Evolutionary conservation across 2,797 vertebrate genomes (phyloP), one percentile per base, ranked within the genome.

Genomic region (Gadopsis marmoratus): DNA sequence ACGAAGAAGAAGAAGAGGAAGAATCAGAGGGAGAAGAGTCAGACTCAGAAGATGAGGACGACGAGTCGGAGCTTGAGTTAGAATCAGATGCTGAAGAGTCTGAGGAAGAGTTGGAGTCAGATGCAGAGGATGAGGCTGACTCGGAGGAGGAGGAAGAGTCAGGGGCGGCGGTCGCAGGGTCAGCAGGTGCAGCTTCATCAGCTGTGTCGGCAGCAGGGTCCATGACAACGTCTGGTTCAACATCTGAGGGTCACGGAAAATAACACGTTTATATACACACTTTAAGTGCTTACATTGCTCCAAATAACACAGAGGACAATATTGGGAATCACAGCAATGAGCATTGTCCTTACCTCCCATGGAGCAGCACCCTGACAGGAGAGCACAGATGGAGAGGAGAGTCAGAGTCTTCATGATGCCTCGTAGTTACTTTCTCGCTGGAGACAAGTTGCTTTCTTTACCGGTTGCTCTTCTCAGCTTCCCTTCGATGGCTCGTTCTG

Each of bases 391-490:
- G 0, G 41, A 68, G 66, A 97, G 90, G 35, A 97, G 64, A 29
- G 93, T 71, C 71, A 98, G 91, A 63, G 94, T 91, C 94, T 96
- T 97, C 98, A 99, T 99, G 86, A 78, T 96, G 88, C 55, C 65
- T 87, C 55, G 72, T 43, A 69, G 58, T 79, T 79, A 48, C 72
- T 66, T 66, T 81, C 77, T 86, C 26, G 11, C 62, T 74, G 71
- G 8, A 35, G 73, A 89, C 43, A 61, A 82, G 79, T 61, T 45
- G 23, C 14, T 84, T 66, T 47, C 67, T 83, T 77, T 83, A 59
- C 6, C 37, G 63, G 54, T 80, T 39, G 33, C 19, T 81, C 66
- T 81, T 73, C 53, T 63, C 59, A 59, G 54, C 80, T 81, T 77
- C 87, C 67, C 62, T 83, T 64, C 62, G 50, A 67, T 41, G 74